These are phyloP conservation scores for Cottus gobio DNA, from an alignment of 2,113 vertebrate genomes.

Conservation along the genomic window DNA sequence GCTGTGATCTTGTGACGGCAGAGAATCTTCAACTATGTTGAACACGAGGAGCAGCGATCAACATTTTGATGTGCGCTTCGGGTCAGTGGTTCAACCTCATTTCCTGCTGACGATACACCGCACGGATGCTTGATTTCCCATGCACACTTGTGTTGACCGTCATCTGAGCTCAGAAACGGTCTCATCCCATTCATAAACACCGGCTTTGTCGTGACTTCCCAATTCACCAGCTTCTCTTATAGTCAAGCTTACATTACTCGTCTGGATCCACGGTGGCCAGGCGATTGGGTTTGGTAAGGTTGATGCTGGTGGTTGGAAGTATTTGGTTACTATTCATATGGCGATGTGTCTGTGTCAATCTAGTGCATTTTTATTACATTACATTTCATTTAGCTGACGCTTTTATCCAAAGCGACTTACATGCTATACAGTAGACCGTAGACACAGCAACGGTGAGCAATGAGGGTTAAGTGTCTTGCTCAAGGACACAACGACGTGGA, in stretches of 20 bases:
- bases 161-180: neutral
- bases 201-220: neutral
- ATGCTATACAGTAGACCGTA: too few relatives aligned
- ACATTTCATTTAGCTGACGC: too few relatives aligned
- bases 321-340: neutral
- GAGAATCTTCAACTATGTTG: neutral
- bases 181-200: neutral
- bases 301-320: neutral
- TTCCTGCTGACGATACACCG: neutral
- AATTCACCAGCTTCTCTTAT: too few relatives aligned
- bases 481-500: too few relatives aligned
- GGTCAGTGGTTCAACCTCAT: neutral
- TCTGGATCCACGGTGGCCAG: neutral
- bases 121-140: neutral
- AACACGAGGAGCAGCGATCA: neutral
- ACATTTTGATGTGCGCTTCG: neutral
- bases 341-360: neutral
- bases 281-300: neutral
- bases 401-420: too few relatives aligned
- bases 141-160: neutral
- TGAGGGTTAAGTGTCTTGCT: too few relatives aligned
- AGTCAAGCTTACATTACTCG: neutral
- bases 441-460: too few relatives aligned
- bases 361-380: too few relatives aligned
- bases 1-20: neutral